A percentile compares a stretch with the other conserved stretches of the same genome.
Evolutionary conservation across 2,888 invertebrate species (phyloP).

Genomic region (Nemapogon koenigi): DNA sequence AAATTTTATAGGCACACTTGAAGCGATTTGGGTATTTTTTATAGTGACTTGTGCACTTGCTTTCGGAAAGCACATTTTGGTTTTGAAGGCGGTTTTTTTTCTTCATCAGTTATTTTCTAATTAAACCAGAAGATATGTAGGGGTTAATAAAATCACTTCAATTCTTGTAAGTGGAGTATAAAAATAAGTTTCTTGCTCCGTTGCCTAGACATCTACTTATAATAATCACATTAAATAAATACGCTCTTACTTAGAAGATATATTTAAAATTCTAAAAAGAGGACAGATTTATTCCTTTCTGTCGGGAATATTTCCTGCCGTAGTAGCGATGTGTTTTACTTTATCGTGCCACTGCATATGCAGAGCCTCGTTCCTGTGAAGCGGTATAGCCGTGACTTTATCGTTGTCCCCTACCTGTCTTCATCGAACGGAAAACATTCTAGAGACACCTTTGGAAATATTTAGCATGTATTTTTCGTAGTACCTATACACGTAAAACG

Average conservation of each 20-base stretch:
- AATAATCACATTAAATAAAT: too few species aligned
- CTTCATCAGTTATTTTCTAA: too few species aligned
- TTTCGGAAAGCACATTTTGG: too few species aligned
- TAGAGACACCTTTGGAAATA: conserved; percentile 17
- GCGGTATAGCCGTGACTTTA: conserved; percentile 26
- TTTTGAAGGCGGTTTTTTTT: too few species aligned
- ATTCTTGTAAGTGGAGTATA: too few species aligned
- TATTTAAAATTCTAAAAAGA: neutral
- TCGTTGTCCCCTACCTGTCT: conserved; percentile 26
- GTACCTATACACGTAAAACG: neutral
- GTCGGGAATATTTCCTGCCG: conserved; percentile 26
- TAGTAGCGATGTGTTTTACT: conserved; percentile 27
- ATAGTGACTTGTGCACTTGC: too few species aligned
- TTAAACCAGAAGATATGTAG: too few species aligned
- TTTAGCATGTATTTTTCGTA: neutral
- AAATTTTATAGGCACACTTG: too few species aligned
- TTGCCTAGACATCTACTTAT: too few species aligned
- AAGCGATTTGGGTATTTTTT: too few species aligned
- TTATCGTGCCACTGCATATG: conserved; percentile 34
- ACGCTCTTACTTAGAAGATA: neutral
- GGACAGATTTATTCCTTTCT: conserved; percentile 11
- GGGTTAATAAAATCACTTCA: too few species aligned
- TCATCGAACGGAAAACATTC: conserved; percentile 24
- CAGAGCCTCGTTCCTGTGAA: conserved; percentile 12
- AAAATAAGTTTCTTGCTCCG: too few species aligned